Evolutionary conservation across 2,113 vertebrate genomes (phyloP), one percentile per base, ranked within the genome.

Genomic region (Antidorcas marsupialis): DNA sequence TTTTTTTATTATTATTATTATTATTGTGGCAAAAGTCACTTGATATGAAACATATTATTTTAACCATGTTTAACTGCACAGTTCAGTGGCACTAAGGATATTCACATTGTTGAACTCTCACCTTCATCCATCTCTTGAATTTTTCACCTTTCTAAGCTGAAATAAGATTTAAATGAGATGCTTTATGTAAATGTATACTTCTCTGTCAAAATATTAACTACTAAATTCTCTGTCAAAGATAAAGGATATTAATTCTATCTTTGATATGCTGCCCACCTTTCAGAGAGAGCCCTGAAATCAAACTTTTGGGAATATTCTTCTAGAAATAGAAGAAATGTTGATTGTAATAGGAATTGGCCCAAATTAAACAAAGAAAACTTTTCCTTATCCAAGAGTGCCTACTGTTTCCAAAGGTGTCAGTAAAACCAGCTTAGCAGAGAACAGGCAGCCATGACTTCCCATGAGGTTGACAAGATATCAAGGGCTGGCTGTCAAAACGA

Each of bases 251-350:
- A 57, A 82, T 53, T 81, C 71, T 76, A 7, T 81, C 55, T 81
- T 55, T 91, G 53, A 45, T 83, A 17, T 39, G 43, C 17, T 43
- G 59, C 45, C n/a, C 15, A 9, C 27, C 13, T 94, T 95, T 91
- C 33, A 9, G 84, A 95, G 53, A 23, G 13, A 83, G 2, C 52
- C 27, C 57, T 84, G 45, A 83, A 76, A 78, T 78, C 7, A 45
- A 82, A 76, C 50, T 45, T 87, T 84, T 86, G 50, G 33, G 57
- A 83, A 67, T 89, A 91, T 36, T 59, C 67, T 74, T n/a, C 27
- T 74, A 39, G 86, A 93, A 96, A 91, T 14, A 86, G 89, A 92
- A 90, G 39, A 79, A 79, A 87, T 93, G 79, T 45, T 88, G 95
- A 25, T 57, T 25, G 5, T 53, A 57, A 79, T 3, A 71, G 52